phyloP scores from a whole-genome alignment of 2,888 invertebrate species.

The Lucinisca nassula region DNA sequence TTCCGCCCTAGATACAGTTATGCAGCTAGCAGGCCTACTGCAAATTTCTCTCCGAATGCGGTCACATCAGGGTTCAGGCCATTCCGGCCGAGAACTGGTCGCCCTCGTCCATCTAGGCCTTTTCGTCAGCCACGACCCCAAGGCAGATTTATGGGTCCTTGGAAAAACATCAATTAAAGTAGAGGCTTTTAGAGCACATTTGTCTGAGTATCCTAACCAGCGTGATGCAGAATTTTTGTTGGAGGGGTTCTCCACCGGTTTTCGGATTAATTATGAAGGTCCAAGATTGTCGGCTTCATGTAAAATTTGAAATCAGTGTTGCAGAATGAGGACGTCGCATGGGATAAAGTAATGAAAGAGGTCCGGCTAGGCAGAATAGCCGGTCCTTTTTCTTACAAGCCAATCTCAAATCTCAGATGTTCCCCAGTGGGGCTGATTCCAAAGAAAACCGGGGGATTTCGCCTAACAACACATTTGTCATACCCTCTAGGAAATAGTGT shows the following conservation, averaged over 20 bases:
- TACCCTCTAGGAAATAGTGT: constrained; percentile 27
- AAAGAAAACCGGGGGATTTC: constrained; percentile 34
- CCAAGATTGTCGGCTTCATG: background rate
- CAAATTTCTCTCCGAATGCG: background rate
- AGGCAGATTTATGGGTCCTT: background rate
- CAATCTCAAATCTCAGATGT: constrained; percentile 28
- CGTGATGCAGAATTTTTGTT: background rate
- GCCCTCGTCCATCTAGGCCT: background rate
- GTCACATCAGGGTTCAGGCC: background rate
- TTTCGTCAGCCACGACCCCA: background rate
- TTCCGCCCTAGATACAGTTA: background rate
- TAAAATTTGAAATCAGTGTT: background rate
- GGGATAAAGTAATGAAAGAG: background rate
- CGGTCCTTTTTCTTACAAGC: background rate
- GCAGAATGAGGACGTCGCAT: background rate
- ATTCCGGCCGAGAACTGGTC: background rate
- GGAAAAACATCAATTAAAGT: background rate
- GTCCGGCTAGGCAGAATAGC: constrained; percentile 3
- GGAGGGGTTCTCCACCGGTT: background rate
- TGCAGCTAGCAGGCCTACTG: background rate
- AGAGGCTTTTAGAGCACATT: background rate
- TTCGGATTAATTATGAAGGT: background rate
- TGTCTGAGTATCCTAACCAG: background rate
- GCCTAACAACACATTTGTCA: constrained; percentile 28
- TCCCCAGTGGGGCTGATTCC: constrained; percentile 25